Conservation (phyloP, 2,113 vertebrate genomes). For the Clarias gariepinus region DNA sequence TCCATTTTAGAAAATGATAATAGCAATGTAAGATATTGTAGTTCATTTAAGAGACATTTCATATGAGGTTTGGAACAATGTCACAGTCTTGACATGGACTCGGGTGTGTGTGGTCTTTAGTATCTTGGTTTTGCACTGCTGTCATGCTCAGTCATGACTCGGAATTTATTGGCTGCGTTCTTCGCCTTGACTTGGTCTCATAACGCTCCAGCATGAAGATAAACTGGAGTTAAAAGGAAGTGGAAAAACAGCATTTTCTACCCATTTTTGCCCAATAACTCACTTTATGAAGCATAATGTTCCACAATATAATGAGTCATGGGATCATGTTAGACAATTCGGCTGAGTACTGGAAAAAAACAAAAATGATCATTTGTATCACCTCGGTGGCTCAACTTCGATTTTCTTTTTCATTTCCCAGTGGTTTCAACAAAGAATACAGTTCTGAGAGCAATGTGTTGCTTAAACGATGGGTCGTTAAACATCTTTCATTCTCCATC, state of each 20-base stretch:
- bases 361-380: neutral
- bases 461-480: neutral
- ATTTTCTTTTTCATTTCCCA: neutral
- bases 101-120: neutral
- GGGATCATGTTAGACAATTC: neutral
- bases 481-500: neutral
- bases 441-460: neutral
- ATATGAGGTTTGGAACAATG: neutral
- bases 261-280: neutral
- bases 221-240: neutral
- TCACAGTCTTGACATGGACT: neutral
- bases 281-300: neutral
- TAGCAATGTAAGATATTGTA: neutral
- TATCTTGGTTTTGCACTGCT: neutral
- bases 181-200: neutral
- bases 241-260: neutral
- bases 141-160: too few species aligned
- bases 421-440: neutral
- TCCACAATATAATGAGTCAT: neutral
- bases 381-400: neutral
- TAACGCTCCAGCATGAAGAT: neutral
- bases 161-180: neutral
- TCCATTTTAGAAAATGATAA: neutral
- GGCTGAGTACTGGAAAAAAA: neutral
- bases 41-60: neutral